phyloP scores from a whole-genome alignment of 2,113 vertebrate genomes.

The Steatornis caripensis region DNA sequence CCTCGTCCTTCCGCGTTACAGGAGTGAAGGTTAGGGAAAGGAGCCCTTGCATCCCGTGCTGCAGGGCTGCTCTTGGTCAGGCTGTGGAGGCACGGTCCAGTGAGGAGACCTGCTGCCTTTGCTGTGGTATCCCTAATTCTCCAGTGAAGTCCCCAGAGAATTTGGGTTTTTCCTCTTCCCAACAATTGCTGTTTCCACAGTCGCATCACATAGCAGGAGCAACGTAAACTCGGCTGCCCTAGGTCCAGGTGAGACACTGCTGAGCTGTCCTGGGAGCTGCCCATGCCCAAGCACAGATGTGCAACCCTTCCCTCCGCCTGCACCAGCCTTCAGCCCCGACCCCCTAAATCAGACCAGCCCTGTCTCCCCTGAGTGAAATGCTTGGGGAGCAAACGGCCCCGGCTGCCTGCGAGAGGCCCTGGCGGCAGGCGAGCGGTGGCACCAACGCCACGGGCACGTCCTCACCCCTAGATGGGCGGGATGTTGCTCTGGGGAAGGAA shows the following conservation, averaged over 20 bases:
- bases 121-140: neutral
- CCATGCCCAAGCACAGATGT: neutral
- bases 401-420: neutral
- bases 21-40: neutral
- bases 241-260: neutral
- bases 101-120: neutral
- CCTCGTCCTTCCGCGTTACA: neutral
- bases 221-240: neutral
- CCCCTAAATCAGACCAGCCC: no score
- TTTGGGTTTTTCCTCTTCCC: neutral
- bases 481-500: neutral
- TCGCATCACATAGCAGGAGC: neutral
- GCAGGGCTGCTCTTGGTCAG: neutral
- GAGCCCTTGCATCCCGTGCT: neutral
- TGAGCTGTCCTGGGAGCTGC: neutral
- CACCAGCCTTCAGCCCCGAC: neutral
- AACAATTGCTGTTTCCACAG: neutral
- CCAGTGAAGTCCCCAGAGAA: neutral
- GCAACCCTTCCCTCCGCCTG: neutral
- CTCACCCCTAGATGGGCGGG: neutral
- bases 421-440: neutral
- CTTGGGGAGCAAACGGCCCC: neutral
- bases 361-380: neutral
- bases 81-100: neutral
- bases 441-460: fast-evolving